Evolutionary conservation across 2,888 invertebrate genomes (phyloP), one percentile per base, ranked within the genome.

Genomic region (Eilema griseolum): DNA sequence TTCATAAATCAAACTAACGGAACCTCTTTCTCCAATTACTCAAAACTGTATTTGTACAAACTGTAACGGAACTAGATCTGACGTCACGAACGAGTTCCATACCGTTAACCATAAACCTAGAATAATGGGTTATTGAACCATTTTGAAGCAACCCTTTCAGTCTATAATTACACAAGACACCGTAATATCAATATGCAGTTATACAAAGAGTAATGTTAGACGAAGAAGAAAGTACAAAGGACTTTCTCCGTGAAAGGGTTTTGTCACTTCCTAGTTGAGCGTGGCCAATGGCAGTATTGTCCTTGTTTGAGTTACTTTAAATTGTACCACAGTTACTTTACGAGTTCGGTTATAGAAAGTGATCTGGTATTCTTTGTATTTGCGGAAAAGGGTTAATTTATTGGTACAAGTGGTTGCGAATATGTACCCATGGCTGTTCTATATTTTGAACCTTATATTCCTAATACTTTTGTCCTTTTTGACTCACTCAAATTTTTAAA

Each of bases 131-230:
- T 75, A 86, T 80, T 93, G 93, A 85, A 92, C 93, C 88, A 93
- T 92, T 94, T 94, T 92, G 85, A 82, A 86, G 88, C 89, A 94
- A 94, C 92, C 92, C 93, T 93, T 94, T 92, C 87, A 91, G 91
- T 93, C 61, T 60, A 64, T 83, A 93, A 94, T 94, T 93, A 95
- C 93, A 94, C 93, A 91, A 93, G 90, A 85, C 85, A 92, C 94
- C 92, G 94, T 94, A 93, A 90, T 89, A 87, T 88, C 78, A 77
- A 83, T 81, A 87, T 89, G 80, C 90, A 82, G 91, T 90, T 89
- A 90, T 84, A 94, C 95, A 94, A 94, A 93, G 88, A 86, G 82
- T 87, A 90, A 82, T 86, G 93, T 92, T 94, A 91, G 62, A 76
- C 77, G 90, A 86, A 66, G 28, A 89, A 89, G 93, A 93, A 93